Evolutionary conservation across 2,888 invertebrate species (phyloP).

Genomic region (Thymelicus acteon): DNA sequence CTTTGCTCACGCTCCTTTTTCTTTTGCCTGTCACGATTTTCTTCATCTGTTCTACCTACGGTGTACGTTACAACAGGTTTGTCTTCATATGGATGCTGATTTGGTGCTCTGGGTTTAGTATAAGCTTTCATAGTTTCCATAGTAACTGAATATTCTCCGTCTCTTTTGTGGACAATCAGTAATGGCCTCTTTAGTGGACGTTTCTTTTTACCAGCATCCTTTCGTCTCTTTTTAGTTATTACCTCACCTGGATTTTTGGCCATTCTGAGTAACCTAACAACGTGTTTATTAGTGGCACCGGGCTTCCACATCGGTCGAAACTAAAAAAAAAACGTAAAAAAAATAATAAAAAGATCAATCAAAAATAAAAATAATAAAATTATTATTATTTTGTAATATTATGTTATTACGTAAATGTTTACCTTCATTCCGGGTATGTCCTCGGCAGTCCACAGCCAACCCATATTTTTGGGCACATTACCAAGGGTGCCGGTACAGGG

Average conservation of each 20-base stretch:
- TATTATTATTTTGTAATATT: constrained; percentile 14
- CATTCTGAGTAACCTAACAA: constrained; percentile 66
- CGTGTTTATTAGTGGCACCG: constrained; percentile 73
- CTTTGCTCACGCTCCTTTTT: constrained; percentile 69
- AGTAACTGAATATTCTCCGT: constrained; percentile 74
- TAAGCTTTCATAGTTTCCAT: constrained; percentile 78
- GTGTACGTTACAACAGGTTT: constrained; percentile 69
- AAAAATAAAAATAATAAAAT: constrained; percentile 11
- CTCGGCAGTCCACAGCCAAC: constrained; percentile 80
- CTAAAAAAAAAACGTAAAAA: constrained; percentile 61
- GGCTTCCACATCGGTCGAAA: constrained; percentile 76
- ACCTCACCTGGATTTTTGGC: constrained; percentile 68
- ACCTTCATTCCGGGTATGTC: constrained; percentile 74
- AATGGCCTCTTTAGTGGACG: constrained; percentile 69
- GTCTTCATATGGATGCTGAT: constrained; percentile 76
- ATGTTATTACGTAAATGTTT: constrained; percentile 37
- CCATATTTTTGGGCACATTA: constrained; percentile 74
- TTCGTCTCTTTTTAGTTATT: constrained; percentile 66
- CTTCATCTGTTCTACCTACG: constrained; percentile 75
- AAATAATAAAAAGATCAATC: constrained; percentile 42
- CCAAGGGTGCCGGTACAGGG: constrained; percentile 65
- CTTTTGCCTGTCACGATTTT: constrained; percentile 66
- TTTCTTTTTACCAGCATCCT: constrained; percentile 56
- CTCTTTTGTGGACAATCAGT: constrained; percentile 69
- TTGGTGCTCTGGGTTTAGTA: constrained; percentile 61